A percentile compares a stretch with the other conserved stretches of the same genome.
phyloP scores from a whole-genome alignment of 2,888 invertebrate genomes.

The Noctua fimbriata region DNA sequence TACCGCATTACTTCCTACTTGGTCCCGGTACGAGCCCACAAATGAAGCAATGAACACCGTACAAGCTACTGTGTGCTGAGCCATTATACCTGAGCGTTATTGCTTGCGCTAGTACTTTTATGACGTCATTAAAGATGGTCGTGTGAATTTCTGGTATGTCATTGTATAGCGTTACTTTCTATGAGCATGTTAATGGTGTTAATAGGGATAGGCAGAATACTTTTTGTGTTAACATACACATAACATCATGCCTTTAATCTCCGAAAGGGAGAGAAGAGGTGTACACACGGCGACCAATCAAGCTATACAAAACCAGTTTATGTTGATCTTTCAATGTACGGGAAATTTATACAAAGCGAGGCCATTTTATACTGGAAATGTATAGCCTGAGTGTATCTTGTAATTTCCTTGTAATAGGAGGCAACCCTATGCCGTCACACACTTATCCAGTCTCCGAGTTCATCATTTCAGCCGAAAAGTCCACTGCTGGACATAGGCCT shows the following conservation, averaged over 20 bases:
- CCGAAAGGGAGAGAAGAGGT: neutral
- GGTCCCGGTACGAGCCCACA: neutral
- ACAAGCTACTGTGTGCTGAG: slow-evolving; percentile 21
- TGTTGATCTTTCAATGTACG: too few relatives aligned
- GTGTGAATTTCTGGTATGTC: neutral
- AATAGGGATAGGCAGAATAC: neutral
- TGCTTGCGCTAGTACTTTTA: slow-evolving; percentile 14
- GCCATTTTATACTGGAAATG: too few relatives aligned
- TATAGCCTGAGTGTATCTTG: too few relatives aligned
- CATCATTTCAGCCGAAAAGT: too few relatives aligned
- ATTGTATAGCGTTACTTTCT: neutral
- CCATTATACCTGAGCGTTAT: slow-evolving; percentile 33
- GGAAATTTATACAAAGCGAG: too few relatives aligned
- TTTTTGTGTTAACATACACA: neutral
- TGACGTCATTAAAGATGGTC: neutral
- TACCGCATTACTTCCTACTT: slow-evolving; percentile 14
- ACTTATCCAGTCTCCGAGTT: too few relatives aligned
- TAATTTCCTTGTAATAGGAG: neutral
- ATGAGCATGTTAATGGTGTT: neutral
- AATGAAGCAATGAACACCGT: slow-evolving; percentile 32
- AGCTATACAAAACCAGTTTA: too few relatives aligned
- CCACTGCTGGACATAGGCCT: too few relatives aligned
- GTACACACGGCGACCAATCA: too few relatives aligned
- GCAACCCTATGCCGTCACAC: neutral
- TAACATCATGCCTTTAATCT: neutral